Percentiles rank a stretch among this genome's conserved stretches.
Evolutionary conservation across 2,888 invertebrate genomes (phyloP).

Genomic region (Acleris emargana): DNA sequence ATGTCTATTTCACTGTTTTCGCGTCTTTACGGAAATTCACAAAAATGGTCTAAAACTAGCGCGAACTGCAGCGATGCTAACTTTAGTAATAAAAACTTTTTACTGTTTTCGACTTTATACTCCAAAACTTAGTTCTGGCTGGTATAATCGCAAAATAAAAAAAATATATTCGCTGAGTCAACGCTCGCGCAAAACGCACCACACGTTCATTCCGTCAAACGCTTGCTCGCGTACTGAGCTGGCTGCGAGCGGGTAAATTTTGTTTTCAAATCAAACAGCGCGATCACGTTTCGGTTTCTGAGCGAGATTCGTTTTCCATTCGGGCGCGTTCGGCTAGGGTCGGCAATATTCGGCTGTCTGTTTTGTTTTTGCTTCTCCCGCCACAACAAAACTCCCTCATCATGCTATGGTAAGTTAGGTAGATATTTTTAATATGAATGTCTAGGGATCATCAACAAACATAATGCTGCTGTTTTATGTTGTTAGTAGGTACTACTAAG

Average conservation of each 20-base stretch:
- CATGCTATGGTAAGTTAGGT: constrained; percentile 15
- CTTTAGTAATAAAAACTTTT: constrained; percentile 68
- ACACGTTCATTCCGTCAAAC: constrained; percentile 84
- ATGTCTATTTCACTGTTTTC: constrained; percentile 69
- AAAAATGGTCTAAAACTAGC: constrained; percentile 78
- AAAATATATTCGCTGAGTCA: constrained; percentile 78
- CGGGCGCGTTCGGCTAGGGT: constrained; percentile 58
- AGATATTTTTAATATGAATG: neutral
- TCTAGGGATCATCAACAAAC: no score
- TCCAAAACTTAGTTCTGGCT: constrained; percentile 75
- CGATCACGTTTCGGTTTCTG: constrained; percentile 79
- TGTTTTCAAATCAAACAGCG: constrained; percentile 79
- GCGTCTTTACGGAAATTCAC: constrained; percentile 83
- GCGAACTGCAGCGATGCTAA: constrained; percentile 75
- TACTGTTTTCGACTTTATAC: constrained; percentile 73
- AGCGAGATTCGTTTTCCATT: constrained; percentile 72
- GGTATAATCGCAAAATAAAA: constrained; percentile 75
- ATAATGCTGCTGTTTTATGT: no score
- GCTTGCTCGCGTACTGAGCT: constrained; percentile 83
- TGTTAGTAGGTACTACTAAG: no score
- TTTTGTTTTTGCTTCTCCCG: constrained; percentile 57
- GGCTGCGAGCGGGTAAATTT: constrained; percentile 58
- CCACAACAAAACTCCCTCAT: constrained; percentile 49
- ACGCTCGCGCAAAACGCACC: constrained; percentile 84
- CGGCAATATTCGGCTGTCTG: constrained; percentile 62